Conservation (phyloP, 2,113 vertebrate species). For the Smithornis capensis region DNA sequence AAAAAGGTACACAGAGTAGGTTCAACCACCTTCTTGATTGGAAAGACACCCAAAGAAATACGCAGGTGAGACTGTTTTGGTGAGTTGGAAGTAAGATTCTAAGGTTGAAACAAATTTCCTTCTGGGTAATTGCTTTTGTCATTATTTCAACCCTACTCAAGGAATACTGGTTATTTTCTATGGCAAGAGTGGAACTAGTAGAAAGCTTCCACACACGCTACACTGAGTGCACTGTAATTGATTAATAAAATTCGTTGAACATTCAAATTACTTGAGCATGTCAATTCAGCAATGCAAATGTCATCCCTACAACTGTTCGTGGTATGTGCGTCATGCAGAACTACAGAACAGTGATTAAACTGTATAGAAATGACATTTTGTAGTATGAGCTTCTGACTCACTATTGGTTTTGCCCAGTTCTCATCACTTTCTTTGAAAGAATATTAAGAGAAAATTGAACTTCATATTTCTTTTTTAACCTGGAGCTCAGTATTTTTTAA, state of each 20-base stretch:
- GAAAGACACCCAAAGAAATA: constrained; percentile 82
- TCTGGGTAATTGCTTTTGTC: neutral
- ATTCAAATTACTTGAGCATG: neutral
- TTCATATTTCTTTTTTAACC: neutral
- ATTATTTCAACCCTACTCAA: neutral
- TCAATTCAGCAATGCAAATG: too few relatives aligned
- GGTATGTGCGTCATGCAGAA: neutral
- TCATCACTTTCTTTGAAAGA: neutral
- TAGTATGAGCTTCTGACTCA: neutral
- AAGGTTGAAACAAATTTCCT: neutral
- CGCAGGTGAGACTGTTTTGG: constrained; percentile 74
- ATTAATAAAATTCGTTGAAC: neutral
- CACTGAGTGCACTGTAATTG: neutral
- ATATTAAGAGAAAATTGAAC: neutral
- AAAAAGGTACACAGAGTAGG: constrained; percentile 67
- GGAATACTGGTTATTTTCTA: neutral
- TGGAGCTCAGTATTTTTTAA: neutral
- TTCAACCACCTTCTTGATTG: constrained; percentile 79
- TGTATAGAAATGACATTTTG: neutral
- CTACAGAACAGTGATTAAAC: neutral
- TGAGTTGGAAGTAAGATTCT: neutral
- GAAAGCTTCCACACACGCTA: neutral
- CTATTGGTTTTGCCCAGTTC: neutral
- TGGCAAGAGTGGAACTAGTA: neutral
- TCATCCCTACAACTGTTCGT: neutral